These are phyloP conservation scores for Meteorus colon DNA, from an alignment of 2,888 invertebrate genomes.

Conservation along the genomic window DNA sequence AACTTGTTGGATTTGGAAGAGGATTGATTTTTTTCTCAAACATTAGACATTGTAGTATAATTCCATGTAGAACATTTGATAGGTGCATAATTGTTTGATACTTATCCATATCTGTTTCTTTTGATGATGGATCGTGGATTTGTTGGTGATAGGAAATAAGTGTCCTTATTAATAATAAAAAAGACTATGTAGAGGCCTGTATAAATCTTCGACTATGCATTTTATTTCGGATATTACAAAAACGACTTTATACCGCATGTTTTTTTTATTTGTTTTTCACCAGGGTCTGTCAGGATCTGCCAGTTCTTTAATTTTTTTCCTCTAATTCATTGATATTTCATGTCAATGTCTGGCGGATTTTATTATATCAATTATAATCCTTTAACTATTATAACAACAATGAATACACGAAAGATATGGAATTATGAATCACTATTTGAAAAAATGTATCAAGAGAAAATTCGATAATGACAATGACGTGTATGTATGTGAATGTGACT, in stretches of 20 bases:
- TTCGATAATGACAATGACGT: not conserved
- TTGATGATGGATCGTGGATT: too few relatives aligned
- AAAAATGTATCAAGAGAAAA: slow-evolving; percentile 7
- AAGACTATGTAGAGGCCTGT: slow-evolving; percentile 36
- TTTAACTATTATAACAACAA: slow-evolving; percentile 19
- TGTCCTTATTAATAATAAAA: not conserved
- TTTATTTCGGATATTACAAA: slow-evolving; percentile 70
- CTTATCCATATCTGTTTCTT: too few relatives aligned
- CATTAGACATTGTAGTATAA: too few relatives aligned
- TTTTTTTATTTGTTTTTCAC: slow-evolving; percentile 53
- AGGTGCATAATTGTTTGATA: too few relatives aligned
- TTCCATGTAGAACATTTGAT: too few relatives aligned
- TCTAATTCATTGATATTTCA: not conserved
- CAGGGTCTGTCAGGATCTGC: slow-evolving; percentile 60
- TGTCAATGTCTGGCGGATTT: not conserved
- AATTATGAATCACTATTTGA: slow-evolving; percentile 17
- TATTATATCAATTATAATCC: not conserved
- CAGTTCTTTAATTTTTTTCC: slow-evolving; percentile 49
- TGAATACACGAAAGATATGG: not conserved
- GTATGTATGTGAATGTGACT: slow-evolving; percentile 22
- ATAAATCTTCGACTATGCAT: slow-evolving; percentile 65
- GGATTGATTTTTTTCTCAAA: too few relatives aligned
- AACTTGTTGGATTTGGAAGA: too few relatives aligned
- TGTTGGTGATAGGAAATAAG: not conserved
- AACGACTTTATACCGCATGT: slow-evolving; percentile 67